phyloP scores from a whole-genome alignment of 2,888 invertebrate species.

The Ypsolopha sequella region DNA sequence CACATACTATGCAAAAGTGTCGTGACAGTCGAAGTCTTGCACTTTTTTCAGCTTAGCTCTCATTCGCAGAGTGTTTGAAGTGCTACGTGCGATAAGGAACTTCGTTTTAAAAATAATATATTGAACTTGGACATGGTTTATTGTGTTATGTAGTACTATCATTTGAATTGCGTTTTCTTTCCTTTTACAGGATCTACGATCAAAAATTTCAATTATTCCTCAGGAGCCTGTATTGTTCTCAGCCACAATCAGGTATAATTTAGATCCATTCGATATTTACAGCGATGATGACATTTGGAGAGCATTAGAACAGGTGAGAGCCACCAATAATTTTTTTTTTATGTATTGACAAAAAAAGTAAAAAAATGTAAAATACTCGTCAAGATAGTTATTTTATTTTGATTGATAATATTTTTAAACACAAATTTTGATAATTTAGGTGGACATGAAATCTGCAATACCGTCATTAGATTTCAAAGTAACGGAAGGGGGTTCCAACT shows the following conservation, averaged over 20 bases:
- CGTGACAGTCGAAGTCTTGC: no score
- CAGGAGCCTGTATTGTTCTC: slow-evolving; percentile 90
- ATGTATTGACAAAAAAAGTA: no score
- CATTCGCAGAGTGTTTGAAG: no score
- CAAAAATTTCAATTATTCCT: slow-evolving; percentile 75
- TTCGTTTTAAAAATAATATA: no score
- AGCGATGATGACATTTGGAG: slow-evolving; percentile 78
- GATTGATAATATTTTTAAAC: no score
- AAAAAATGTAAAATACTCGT: no score
- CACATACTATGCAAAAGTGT: no score
- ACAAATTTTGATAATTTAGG: slow-evolving; percentile 48
- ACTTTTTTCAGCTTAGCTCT: no score
- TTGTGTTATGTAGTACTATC: slow-evolving; percentile 5
- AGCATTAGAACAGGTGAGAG: slow-evolving; percentile 75
- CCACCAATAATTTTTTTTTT: no score
- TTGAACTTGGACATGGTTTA: background rate
- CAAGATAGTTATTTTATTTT: no score
- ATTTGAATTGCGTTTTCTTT: slow-evolving; percentile 2
- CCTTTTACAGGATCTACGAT: slow-evolving; percentile 68
- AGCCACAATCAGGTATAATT: slow-evolving; percentile 74
- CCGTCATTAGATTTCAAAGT: slow-evolving; percentile 76
- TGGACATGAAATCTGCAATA: slow-evolving; percentile 79
- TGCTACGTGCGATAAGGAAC: no score
- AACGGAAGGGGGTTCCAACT: slow-evolving; percentile 79
- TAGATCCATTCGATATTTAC: slow-evolving; percentile 77